Conservation (phyloP, 2,797 vertebrate species). For the Eremophila alpestris region DNA sequence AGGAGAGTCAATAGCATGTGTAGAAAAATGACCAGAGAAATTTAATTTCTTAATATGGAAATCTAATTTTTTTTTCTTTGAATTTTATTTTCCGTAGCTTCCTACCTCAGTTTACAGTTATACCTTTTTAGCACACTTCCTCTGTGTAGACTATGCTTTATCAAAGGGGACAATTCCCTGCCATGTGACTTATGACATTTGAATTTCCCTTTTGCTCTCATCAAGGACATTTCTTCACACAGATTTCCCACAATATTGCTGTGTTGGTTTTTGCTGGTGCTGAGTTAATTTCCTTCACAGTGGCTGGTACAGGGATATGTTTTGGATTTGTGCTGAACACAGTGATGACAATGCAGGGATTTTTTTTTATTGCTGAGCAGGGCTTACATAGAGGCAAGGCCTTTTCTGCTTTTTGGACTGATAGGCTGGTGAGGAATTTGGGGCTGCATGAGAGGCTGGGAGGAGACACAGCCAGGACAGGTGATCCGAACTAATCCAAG, state of each 20-base stretch:
- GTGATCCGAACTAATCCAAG: neutral
- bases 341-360: neutral
- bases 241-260: neutral
- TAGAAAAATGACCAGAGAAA: slow-evolving; percentile 4
- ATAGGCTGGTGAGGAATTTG: neutral
- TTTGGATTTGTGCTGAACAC: neutral
- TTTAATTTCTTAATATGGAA: neutral
- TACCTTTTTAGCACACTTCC: neutral
- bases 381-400: neutral
- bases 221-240: neutral
- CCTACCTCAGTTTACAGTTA: neutral
- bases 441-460: neutral
- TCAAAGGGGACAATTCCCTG: neutral
- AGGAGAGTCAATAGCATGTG: neutral
- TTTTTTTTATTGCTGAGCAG: neutral
- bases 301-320: neutral
- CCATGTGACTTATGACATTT: neutral
- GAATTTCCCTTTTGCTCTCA: neutral
- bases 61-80: neutral
- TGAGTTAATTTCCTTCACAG: neutral
- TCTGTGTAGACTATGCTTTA: neutral
- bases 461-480: neutral
- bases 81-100: neutral
- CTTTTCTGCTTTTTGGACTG: neutral
- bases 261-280: neutral